Evolutionary conservation across 2,113 vertebrate genomes (phyloP), one percentile per base, ranked within the genome.

Genomic region (Gadus macrocephalus): DNA sequence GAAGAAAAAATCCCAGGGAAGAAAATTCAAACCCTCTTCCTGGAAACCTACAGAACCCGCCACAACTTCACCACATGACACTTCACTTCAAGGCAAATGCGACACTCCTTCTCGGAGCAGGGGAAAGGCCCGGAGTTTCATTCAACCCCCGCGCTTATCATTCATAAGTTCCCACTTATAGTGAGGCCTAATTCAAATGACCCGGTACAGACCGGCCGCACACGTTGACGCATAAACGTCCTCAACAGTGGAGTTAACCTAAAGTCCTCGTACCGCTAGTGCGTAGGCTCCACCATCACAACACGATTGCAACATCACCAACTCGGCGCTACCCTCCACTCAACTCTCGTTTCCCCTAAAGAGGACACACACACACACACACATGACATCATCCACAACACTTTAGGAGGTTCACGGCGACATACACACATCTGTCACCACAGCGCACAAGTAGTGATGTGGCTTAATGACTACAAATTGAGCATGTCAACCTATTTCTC

Each of bases 1-100:
- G 78, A 60, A 78, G 22, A 66, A 77, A 80, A 83, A 81, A 75
- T 60, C 61, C 71, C 16, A 80, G 76, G 72, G 81, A 76, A 88
- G 84, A 87, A 85, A 84, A 90, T 90, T 91, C 89, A 90, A 93
- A 93, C 74, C 77, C 84, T 90, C 90, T 92, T 92, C 91, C 90
- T 89, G 92, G 88, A 92, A 93, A 91, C 78, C 83, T 71, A 71
- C 73, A 80, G 82, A 91, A 90, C 90, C 88, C 91, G 91, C 91
- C 91, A 93, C 92, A 93, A 93, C 86, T 91, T 88, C 80, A 81
- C 89, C 89, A 89, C 91, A 90, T 90, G 90, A 91, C 89, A 92
- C 85, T 78, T 84, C 65, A 70, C 72, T 15, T 8, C 2, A 87
- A 85, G 83, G 75, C 84, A 90, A 91, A 83, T 85, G 82, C 85